phyloP scores from a whole-genome alignment of 2,113 vertebrate genomes.

The Isurus oxyrinchus region DNA sequence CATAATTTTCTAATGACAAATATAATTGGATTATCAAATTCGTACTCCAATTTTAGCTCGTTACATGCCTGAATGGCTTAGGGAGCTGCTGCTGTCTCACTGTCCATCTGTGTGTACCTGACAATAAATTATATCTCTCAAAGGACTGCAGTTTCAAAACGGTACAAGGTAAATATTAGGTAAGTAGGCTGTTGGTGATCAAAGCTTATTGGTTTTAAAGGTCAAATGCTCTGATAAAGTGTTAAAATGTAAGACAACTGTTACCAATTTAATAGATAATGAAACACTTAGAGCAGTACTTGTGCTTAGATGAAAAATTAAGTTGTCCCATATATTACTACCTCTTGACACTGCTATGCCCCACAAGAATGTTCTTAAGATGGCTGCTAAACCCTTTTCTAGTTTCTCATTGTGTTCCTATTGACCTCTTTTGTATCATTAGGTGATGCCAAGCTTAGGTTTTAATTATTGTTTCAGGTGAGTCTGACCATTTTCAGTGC shows the following conservation, averaged over 20 bases:
- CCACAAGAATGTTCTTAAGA: not conserved
- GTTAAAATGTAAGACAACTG: not conserved
- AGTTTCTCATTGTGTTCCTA: not conserved
- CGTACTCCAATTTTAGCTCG: not conserved
- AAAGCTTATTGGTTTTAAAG: constrained; percentile 7
- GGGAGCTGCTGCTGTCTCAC: not conserved
- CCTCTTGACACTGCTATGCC: not conserved
- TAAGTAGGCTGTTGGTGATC: not conserved
- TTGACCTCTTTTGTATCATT: not conserved
- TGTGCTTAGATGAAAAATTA: not conserved
- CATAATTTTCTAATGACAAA: constrained; percentile 34
- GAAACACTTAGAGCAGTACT: not conserved
- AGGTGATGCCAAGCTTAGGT: not conserved
- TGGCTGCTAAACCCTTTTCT: not conserved
- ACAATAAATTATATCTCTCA: not conserved
- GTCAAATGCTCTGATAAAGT: not conserved
- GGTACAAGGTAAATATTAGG: not conserved
- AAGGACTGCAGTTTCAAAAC: not conserved
- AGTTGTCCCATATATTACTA: not conserved
- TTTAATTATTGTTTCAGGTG: not conserved
- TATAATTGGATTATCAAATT: constrained; percentile 35
- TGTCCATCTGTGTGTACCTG: not conserved
- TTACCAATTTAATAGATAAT: constrained; percentile 17
- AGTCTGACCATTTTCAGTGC: not conserved
- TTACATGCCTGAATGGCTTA: not conserved